These are phyloP conservation scores for Drosophila colorata DNA, from an alignment of 2,888 invertebrate genomes.

Conservation along the genomic window DNA sequence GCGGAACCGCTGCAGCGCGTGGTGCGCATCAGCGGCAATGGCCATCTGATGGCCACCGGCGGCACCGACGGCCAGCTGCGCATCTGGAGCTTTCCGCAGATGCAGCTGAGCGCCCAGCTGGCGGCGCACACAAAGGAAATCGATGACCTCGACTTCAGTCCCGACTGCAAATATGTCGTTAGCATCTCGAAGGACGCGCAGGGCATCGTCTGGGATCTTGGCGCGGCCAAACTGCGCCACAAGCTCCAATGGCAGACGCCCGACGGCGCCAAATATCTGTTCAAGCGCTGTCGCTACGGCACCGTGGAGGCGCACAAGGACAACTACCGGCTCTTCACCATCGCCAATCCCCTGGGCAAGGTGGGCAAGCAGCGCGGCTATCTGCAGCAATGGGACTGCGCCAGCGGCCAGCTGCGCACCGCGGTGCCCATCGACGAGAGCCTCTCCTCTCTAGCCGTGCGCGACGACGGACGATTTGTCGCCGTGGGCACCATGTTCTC, in stretches of 20 bases:
- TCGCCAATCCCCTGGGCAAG: conserved; percentile 92
- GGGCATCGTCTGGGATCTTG: conserved; percentile 91
- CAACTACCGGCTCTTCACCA: conserved; percentile 90
- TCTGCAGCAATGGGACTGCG: conserved; percentile 92
- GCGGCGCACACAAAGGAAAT: conserved; percentile 95
- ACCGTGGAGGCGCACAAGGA: conserved; percentile 89
- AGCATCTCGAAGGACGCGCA: conserved; percentile 95
- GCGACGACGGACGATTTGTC: conserved; percentile 96
- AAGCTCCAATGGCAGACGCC: conserved; percentile 92
- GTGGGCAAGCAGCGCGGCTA: conserved; percentile 90
- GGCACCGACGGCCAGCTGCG: conserved; percentile 95
- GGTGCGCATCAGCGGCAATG: conserved; percentile 91
- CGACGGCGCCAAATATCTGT: conserved; percentile 92
- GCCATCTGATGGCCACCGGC: conserved; percentile 94
- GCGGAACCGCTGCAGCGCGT: conserved; percentile 94
- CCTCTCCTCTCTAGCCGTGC: conserved; percentile 93
- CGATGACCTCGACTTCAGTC: conserved; percentile 96
- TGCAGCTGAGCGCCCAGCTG: conserved; percentile 90
- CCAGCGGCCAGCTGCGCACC: conserved; percentile 87
- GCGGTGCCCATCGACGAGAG: conserved; percentile 90
- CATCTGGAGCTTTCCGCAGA: conserved; percentile 94
- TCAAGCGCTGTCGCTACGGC: conserved; percentile 93
- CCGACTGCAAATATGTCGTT: conserved; percentile 90
- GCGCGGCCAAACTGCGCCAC: conserved; percentile 88
- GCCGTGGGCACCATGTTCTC: conserved; percentile 97